Conservation (phyloP, 1,140 invertebrate species). For the Augochlora pura region DNA sequence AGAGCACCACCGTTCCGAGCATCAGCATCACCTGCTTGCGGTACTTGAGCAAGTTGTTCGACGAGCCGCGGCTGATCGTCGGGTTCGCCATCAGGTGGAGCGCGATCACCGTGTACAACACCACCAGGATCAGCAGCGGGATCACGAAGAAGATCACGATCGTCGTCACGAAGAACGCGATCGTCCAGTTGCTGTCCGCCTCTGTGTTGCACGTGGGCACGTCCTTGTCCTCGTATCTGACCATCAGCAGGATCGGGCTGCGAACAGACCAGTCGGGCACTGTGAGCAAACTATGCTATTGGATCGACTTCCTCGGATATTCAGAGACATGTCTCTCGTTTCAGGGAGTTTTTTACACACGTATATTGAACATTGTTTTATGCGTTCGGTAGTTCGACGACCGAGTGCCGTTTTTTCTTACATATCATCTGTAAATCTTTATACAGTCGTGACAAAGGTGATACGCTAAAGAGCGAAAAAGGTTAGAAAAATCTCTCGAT, state of each 20-base stretch:
- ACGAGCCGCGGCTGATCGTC: slow-evolving; percentile 83
- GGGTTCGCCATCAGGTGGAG: slow-evolving; percentile 90
- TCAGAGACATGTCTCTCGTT: too few relatives aligned
- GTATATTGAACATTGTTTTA: too few relatives aligned
- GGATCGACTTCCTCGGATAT: too few relatives aligned
- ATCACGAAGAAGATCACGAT: slow-evolving; percentile 91
- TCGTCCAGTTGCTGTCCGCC: slow-evolving; percentile 86
- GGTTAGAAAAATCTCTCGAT: too few relatives aligned
- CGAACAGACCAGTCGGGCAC: not conserved
- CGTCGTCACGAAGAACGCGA: slow-evolving; percentile 89
- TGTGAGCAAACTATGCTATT: not conserved
- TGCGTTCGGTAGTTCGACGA: too few relatives aligned
- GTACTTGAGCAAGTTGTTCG: slow-evolving; percentile 82
- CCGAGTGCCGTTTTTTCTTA: too few relatives aligned
- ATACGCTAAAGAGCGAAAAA: too few relatives aligned
- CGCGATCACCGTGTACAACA: slow-evolving; percentile 91
- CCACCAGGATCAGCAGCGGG: slow-evolving; percentile 89
- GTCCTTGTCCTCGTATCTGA: slow-evolving; percentile 85
- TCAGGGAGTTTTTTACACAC: too few relatives aligned
- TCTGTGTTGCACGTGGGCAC: slow-evolving; percentile 88
- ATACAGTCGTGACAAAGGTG: too few relatives aligned
- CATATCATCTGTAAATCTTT: too few relatives aligned
- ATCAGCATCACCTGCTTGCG: slow-evolving; percentile 92
- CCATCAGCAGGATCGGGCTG: slow-evolving; percentile 89
- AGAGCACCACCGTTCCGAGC: slow-evolving; percentile 93